Conservation (phyloP, 2,113 vertebrate genomes). For the Ceyx melanurus region DNA sequence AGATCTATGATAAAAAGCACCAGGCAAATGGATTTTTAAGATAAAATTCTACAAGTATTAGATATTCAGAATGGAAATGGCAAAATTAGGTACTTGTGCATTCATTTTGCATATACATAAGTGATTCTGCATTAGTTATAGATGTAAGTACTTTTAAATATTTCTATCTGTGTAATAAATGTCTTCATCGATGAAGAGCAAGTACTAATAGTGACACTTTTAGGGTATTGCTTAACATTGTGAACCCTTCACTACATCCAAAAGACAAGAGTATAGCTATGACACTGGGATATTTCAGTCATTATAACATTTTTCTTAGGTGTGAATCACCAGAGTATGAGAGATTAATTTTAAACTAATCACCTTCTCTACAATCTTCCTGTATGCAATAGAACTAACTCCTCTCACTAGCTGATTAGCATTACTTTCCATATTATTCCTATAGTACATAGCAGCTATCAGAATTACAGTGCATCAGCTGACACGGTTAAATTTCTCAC, state of each 20-base stretch:
- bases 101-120: background rate
- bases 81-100: background rate
- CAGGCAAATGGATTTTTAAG: background rate
- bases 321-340: background rate
- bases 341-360: background rate
- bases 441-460: background rate
- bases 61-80: background rate
- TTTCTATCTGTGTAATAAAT: accelerated
- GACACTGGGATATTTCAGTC: background rate
- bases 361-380: background rate
- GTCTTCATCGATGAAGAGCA: background rate
- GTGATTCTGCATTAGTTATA: background rate
- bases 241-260: background rate
- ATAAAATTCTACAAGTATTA: background rate
- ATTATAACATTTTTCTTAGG: background rate
- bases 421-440: background rate
- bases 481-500: background rate
- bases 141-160: background rate
- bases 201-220: background rate
- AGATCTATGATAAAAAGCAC: background rate
- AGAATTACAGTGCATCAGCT: background rate
- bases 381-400: background rate
- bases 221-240: background rate
- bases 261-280: background rate
- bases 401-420: background rate